Conservation (phyloP, 2,888 invertebrate species). For the Aspidiotus rigidus region DNA sequence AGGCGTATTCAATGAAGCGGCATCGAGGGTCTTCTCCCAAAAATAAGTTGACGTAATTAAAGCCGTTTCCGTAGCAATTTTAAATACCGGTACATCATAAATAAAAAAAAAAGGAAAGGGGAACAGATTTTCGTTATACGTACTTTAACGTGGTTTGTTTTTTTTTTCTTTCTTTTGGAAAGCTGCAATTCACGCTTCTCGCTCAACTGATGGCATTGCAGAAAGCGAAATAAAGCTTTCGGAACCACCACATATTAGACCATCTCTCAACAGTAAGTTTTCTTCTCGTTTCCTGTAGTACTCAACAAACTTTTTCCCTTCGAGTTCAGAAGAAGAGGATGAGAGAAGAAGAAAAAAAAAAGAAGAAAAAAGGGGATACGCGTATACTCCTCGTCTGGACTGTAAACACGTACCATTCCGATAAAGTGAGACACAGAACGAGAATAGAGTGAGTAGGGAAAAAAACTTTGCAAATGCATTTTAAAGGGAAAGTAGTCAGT, state of each 20-base stretch:
- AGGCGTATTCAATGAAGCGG: too few relatives aligned
- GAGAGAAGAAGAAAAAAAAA: slow-evolving; percentile 1
- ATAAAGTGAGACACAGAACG: not conserved
- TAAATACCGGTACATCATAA: not conserved
- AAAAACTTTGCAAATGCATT: slow-evolving; percentile 25
- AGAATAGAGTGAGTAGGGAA: slow-evolving; percentile 4
- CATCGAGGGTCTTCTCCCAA: not conserved
- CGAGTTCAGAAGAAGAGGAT: not conserved
- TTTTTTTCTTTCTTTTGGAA: not conserved
- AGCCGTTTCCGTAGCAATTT: slow-evolving; percentile 5
- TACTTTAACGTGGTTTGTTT: slow-evolving; percentile 21
- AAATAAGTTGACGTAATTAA: slow-evolving; percentile 18
- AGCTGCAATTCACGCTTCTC: not conserved
- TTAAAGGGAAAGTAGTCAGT: slow-evolving; percentile 30
- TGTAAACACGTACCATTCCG: not conserved
- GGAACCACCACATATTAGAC: slow-evolving; percentile 15
- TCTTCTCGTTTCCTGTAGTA: slow-evolving; percentile 1
- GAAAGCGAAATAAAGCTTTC: not conserved
- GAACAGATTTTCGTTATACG: slow-evolving; percentile 7
- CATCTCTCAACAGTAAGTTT: slow-evolving; percentile 14
- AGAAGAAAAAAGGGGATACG: slow-evolving; percentile 21
- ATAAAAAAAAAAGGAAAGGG: not conserved
- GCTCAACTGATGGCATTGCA: not conserved
- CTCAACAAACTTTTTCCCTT: slow-evolving; percentile 10
- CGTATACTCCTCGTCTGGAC: not conserved